A percentile compares a stretch with the other conserved stretches of the same genome.
Conservation (phyloP, 2,797 vertebrate species). For the Bradypus variegatus region DNA sequence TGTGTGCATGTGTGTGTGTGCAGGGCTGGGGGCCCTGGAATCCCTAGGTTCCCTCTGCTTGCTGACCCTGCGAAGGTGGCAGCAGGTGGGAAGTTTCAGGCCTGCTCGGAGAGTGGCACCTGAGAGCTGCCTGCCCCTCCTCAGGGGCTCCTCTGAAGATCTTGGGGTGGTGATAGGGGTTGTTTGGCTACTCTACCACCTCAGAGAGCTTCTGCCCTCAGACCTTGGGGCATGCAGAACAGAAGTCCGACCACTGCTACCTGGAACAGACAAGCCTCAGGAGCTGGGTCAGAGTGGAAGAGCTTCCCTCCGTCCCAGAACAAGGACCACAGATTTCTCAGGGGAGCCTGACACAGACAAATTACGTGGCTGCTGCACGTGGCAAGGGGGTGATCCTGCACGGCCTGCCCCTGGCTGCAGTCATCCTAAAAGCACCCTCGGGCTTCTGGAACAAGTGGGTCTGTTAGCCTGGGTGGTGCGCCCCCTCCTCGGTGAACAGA, state of each 20-base stretch:
- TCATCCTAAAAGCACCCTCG: rapidly evolving
- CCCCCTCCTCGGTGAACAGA: neutral
- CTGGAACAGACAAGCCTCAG: neutral
- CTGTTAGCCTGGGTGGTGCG: rapidly evolving
- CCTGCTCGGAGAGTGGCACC: neutral
- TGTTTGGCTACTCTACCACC: neutral
- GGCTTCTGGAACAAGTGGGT: too few species aligned
- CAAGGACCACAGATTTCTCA: rapidly evolving
- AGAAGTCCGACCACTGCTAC: neutral
- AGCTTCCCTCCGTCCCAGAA: too few species aligned
- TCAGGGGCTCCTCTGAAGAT: neutral
- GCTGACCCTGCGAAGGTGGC: neutral
- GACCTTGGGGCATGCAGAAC: neutral
- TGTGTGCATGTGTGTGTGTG: neutral
- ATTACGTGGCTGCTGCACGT: rapidly evolving
- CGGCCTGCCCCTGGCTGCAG: neutral
- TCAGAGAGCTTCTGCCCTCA: neutral
- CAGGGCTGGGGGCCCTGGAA: neutral
- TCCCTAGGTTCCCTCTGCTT: neutral
- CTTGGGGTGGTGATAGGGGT: rapidly evolving
- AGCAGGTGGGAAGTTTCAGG: neutral
- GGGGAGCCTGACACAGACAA: too few species aligned
- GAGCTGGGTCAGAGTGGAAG: neutral
- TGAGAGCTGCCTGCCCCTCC: neutral
- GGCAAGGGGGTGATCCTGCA: rapidly evolving